Percentiles rank a stretch among this genome's conserved stretches.
Evolutionary conservation across 2,888 invertebrate genomes (phyloP).

Genomic region (Mythimna ferrago): DNA sequence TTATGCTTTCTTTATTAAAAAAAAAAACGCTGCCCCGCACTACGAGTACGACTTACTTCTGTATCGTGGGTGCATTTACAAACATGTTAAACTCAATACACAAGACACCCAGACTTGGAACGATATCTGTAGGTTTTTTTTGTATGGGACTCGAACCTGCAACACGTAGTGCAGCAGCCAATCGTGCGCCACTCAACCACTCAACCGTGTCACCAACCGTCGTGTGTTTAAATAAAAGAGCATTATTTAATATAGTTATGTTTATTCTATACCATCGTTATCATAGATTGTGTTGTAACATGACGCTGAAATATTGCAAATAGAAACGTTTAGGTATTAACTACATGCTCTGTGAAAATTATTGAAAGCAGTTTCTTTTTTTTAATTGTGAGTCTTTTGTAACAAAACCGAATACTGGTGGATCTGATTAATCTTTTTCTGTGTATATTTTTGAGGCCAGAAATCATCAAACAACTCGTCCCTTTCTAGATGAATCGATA

Average conservation of each 20-base stretch:
- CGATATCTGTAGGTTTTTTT: not conserved
- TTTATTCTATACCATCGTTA: not conserved
- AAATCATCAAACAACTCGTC: too few species aligned
- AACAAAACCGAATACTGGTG: not conserved
- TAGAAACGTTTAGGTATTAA: constrained; percentile 21
- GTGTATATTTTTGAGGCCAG: too few species aligned
- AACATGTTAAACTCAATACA: too few species aligned
- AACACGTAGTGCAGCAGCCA: not conserved
- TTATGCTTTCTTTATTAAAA: too few species aligned
- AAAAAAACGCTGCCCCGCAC: too few species aligned
- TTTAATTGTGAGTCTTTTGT: too few species aligned
- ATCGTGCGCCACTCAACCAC: not conserved
- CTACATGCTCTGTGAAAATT: too few species aligned
- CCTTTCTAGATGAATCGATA: too few species aligned
- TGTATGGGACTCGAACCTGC: not conserved
- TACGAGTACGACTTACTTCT: too few species aligned
- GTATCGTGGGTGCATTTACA: too few species aligned
- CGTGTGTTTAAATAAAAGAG: not conserved
- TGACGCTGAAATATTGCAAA: constrained; percentile 13
- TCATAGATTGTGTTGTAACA: constrained; percentile 17
- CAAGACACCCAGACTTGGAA: not conserved
- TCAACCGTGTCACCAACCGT: too few species aligned
- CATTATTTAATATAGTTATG: not conserved
- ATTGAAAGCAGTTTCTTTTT: too few species aligned
- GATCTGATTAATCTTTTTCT: not conserved